Base-by-base conservation (phyloP, 2,888 invertebrate genomes). In the Hedychridium roseum region DNA sequence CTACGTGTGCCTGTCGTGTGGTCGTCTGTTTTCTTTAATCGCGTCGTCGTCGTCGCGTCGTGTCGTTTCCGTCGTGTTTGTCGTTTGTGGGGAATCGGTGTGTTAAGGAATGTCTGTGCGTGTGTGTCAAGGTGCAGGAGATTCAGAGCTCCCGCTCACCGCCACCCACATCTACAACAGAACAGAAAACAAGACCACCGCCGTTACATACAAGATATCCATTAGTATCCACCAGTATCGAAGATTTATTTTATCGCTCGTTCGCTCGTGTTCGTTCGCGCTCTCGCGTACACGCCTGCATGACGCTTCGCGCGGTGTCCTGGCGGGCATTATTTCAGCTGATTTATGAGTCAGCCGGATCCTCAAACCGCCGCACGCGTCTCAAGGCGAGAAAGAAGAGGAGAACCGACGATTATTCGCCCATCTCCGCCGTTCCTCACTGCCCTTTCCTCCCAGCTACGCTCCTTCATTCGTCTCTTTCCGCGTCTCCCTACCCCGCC, bases 101-200 rank as follows among this genome's bases (percentile, higher is more conserved):
- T 45, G 28, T n/a, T n/a, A n/a, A n/a, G n/a, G n/a, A n/a, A 17
- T 34, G 15, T 35, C 37, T 60, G 23, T 55, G 49, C 48, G 54
- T 48, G 45, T 60, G 50, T 61, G 57, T 63, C 61, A 63, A 55
- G 65, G 58, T 53, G 73, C 74, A 73, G 74, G 74, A 73, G 74
- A 64, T 71, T 73, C 69, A 73, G 75, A 70, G 76, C 77, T 78
- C 77, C 78, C 78, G 78, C 77, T 78, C 78, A 78, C 78, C 78
- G 78, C 78, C 78, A 78, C 78, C 78, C 78, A 78, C 78, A 78
- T 78, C 78, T 78, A 78, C 77, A 78, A 78, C 78, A 78, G 76
- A 78, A 76, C 71, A 78, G 76, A 78, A 76, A 75, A 76, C 74
- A 78, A 78, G 76, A 78, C 75, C 78, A 76, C 76, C 76, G 76